Evolutionary conservation across 2,888 invertebrate species (phyloP).

Genomic region (Dorcus hopei): DNA sequence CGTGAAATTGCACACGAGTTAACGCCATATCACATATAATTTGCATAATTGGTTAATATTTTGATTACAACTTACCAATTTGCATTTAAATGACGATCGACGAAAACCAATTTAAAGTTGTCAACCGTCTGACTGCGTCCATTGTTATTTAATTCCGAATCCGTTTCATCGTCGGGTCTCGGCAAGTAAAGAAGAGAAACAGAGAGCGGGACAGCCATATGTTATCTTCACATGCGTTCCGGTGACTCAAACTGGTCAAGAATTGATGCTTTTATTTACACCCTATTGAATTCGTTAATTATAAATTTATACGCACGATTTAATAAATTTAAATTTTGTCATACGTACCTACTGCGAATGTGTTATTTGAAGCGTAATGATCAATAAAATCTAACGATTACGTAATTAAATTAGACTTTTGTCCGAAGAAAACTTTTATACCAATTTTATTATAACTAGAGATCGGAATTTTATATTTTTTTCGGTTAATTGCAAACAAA

Average conservation of each 20-base stretch:
- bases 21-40: slow-evolving; percentile 10
- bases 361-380: too few relatives aligned
- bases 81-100: slow-evolving; percentile 51
- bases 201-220: slow-evolving; percentile 31
- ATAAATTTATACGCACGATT: background rate
- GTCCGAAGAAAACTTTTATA: too few relatives aligned
- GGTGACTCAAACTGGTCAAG: slow-evolving; percentile 10
- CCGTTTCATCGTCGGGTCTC: slow-evolving; percentile 42
- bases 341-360: too few relatives aligned
- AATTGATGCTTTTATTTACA: background rate
- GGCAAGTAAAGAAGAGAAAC: slow-evolving; percentile 12
- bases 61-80: slow-evolving; percentile 50
- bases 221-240: slow-evolving; percentile 41
- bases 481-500: too few relatives aligned
- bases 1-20: too few relatives aligned
- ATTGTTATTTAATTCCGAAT: slow-evolving; percentile 50
- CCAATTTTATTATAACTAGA: too few relatives aligned
- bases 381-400: too few relatives aligned
- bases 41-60: slow-evolving; percentile 50
- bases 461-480: too few relatives aligned
- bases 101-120: slow-evolving; percentile 52
- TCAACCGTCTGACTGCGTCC: slow-evolving; percentile 51
- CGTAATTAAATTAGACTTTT: too few relatives aligned
- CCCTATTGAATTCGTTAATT: background rate
- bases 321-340: background rate